Conservation (phyloP, 2,113 vertebrate species). For the Turnix velox region DNA sequence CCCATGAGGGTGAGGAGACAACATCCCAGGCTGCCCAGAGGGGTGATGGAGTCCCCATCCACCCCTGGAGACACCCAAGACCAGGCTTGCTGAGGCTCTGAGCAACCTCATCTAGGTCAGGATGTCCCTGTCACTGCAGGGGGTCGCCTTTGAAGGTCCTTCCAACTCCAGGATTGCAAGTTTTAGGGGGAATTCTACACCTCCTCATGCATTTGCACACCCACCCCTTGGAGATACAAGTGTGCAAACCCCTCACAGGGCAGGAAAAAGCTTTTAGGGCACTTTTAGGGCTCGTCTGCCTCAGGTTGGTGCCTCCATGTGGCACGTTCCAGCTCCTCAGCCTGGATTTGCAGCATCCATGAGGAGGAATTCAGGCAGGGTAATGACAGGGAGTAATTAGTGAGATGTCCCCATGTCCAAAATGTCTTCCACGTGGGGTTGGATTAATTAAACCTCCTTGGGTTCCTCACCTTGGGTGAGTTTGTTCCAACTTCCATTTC, state of each 20-base stretch:
- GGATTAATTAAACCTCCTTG: not conserved
- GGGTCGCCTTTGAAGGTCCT: no score
- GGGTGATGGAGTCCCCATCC: no score
- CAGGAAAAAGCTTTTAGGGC: accelerated
- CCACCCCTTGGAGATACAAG: not conserved
- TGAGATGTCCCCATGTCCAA: accelerated
- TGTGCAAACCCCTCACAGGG: accelerated
- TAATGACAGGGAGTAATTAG: not conserved
- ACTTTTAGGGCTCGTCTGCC: accelerated
- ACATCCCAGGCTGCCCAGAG: no score
- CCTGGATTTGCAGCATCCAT: not conserved
- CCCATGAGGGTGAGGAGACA: no score
- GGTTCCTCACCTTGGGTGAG: not conserved
- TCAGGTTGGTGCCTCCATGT: no score
- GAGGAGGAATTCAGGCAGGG: not conserved
- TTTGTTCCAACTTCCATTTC: not conserved
- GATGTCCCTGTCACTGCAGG: no score
- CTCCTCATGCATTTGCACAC: accelerated
- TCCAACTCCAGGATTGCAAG: no score
- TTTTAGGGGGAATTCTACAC: accelerated
- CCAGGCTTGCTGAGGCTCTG: no score
- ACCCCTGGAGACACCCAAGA: no score
- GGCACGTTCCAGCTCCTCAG: accelerated
- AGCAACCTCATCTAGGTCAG: no score
- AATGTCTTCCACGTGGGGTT: not conserved